phyloP scores from a whole-genome alignment of 2,888 invertebrate species.

The Thalpophila matura region DNA sequence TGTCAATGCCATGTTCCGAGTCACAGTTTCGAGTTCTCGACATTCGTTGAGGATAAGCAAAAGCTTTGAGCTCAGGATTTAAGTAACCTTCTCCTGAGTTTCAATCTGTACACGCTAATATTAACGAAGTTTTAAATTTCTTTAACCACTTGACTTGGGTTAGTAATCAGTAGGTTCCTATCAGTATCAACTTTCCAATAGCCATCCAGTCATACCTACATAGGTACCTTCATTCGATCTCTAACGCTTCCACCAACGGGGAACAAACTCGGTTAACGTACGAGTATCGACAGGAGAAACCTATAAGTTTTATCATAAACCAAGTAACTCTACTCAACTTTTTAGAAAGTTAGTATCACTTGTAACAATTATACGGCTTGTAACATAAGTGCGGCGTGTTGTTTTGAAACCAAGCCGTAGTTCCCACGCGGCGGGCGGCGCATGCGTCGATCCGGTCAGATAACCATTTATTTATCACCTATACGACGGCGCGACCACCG shows the following conservation, averaged over 20 bases:
- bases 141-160: not conserved
- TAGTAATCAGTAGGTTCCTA: too few species aligned
- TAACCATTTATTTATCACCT: conserved; percentile 79
- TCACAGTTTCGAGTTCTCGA: conserved; percentile 19
- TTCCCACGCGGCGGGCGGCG: conserved; percentile 72
- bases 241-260: conserved; percentile 18
- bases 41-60: conserved; percentile 8
- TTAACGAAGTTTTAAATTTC: too few species aligned
- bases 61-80: conserved; percentile 2
- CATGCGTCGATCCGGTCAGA: conserved; percentile 72
- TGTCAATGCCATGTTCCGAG: conserved; percentile 49
- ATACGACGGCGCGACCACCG: conserved; percentile 66
- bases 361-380: conserved; percentile 65
- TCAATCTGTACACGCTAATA: not conserved
- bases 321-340: conserved; percentile 56
- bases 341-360: conserved; percentile 65
- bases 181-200: conserved; percentile 28
- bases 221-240: conserved; percentile 4
- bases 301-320: conserved; percentile 59
- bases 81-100: not conserved
- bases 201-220: conserved; percentile 4
- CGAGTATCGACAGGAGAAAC: conserved; percentile 45
- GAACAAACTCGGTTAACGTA: conserved; percentile 23
- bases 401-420: conserved; percentile 65
- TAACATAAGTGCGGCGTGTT: conserved; percentile 62